Evolutionary conservation across 64 coral and sea anemone genomes (phyloP), one percentile per base, ranked within the genome.

Genomic region (Dendrophyllia cribrosa): DNA sequence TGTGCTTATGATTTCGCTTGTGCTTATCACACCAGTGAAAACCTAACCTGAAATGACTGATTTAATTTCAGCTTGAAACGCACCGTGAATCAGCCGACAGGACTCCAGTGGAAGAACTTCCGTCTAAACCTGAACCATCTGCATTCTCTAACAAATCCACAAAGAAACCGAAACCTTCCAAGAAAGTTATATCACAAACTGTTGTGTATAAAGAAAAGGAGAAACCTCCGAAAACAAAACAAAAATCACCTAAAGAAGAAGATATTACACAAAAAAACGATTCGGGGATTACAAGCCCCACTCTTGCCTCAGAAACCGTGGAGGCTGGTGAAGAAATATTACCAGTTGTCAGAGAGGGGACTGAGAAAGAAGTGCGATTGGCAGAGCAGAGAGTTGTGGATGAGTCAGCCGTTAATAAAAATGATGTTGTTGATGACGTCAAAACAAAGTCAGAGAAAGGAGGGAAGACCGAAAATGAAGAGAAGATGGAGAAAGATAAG

Each of bases 171-270:
- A 92, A 88, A 15, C 53, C 88, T 12, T 86, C 93, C 16, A 87
- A 91, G 46, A 59, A 51, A 44, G 52, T 95, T 5, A 44, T 91
- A 9, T 95, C 94, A 21, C 75, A 88, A 66, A 95, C 67, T 50
- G 83, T 92, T 25, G 53, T 95, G 19, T 87, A 91, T 43, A 89
- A 79, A 60, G 59, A 78, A 75, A 88, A 59, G 14, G 16, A 74
- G 23, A 61, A 59, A 47, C 7, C 70, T n/a, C 12, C 58, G 6
- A 75, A 74, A 52, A 17, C 26, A 1, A 51, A 74, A 88, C 15
- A 4, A 49, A 78, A 63, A 15, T 50, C 58, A 62, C 58, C 78
- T 15, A 15, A 74, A 47, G 82, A 71, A 58, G 55, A 46, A 5
- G 71, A 95, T 56, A 63, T 76, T 21, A 43, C 13, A 15, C 4